Conservation (phyloP, 2,888 invertebrate species). For the Acanthosepion lycidas region DNA sequence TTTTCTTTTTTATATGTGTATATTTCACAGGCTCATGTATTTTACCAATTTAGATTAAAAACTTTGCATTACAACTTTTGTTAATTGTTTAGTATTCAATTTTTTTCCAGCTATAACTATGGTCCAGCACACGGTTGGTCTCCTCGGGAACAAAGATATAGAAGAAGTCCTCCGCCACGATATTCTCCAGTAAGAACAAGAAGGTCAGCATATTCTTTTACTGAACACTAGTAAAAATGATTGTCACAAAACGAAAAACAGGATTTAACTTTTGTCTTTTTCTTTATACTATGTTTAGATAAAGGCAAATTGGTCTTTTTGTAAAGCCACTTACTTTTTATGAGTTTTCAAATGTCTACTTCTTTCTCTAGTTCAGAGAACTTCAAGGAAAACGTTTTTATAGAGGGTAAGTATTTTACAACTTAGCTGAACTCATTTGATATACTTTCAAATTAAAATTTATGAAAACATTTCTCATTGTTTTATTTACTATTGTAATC, state of each 20-base stretch:
- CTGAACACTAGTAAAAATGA: neutral
- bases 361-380: neutral
- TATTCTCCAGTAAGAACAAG: conserved; percentile 48
- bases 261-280: neutral
- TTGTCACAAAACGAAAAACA: neutral
- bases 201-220: conserved; percentile 24
- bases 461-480: neutral
- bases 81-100: too few relatives aligned
- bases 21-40: too few relatives aligned
- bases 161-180: conserved; percentile 51
- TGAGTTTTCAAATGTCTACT: neutral
- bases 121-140: neutral
- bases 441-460: neutral
- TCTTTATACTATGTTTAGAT: neutral
- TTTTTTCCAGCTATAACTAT: neutral
- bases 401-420: too few relatives aligned
- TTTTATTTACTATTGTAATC: neutral
- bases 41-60: too few relatives aligned
- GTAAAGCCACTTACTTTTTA: neutral
- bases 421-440: neutral
- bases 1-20: too few relatives aligned
- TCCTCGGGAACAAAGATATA: conserved; percentile 35
- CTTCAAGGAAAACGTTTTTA: neutral
- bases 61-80: too few relatives aligned
- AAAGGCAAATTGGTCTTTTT: neutral